Conservation (phyloP, 2,797 vertebrate genomes). For the Xyrichtys novacula region DNA sequence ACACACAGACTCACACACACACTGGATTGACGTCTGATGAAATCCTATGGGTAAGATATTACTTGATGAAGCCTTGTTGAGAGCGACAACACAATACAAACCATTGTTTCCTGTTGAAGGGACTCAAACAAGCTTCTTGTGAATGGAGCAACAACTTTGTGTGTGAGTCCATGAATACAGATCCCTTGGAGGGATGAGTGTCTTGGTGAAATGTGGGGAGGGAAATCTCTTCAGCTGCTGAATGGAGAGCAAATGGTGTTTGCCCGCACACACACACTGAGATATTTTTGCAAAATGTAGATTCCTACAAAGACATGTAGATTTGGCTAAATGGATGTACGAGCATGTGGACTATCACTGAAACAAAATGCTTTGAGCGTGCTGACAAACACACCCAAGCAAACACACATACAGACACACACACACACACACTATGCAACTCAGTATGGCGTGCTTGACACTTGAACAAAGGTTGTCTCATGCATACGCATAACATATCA, state of each 20-base stretch:
- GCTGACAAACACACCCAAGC: not conserved
- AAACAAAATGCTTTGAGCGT: slow-evolving; percentile 18
- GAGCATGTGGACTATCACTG: slow-evolving; percentile 3
- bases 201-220: slow-evolving; percentile 51
- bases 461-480: slow-evolving; percentile 51
- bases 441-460: slow-evolving; percentile 9
- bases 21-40: slow-evolving; percentile 55
- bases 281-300: slow-evolving; percentile 18
- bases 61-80: slow-evolving; percentile 63
- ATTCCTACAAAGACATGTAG: slow-evolving; percentile 28
- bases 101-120: slow-evolving; percentile 48
- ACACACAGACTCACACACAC: slow-evolving; percentile 12
- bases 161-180: slow-evolving; percentile 12
- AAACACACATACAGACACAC: not conserved
- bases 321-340: slow-evolving; percentile 14
- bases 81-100: slow-evolving; percentile 45
- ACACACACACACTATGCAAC: not conserved
- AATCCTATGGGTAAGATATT: slow-evolving; percentile 66
- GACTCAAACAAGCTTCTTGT: slow-evolving; percentile 52
- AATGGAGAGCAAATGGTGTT: slow-evolving; percentile 55
- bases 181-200: slow-evolving; percentile 56
- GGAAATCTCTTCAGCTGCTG: slow-evolving; percentile 54
- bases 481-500: slow-evolving; percentile 49
- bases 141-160: slow-evolving; percentile 39
- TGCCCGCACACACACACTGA: slow-evolving; percentile 21